Conservation (phyloP, 2,797 vertebrate genomes). For the Semaprochilodus insignis region DNA sequence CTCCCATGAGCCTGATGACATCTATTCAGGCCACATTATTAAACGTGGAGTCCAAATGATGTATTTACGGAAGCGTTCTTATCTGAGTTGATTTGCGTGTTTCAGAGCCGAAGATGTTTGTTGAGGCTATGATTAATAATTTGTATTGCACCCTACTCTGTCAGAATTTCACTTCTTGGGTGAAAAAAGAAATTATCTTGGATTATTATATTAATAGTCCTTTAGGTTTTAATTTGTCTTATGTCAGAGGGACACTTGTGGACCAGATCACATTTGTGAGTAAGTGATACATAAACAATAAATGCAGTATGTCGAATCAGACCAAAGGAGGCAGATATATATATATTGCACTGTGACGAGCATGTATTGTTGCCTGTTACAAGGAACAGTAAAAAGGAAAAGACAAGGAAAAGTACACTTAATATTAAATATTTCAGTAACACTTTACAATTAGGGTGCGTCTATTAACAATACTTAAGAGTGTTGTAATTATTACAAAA, state of each 20-base stretch:
- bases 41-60: constrained; percentile 30
- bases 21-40: constrained; percentile 40
- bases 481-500: too few relatives aligned
- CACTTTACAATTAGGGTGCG: too few relatives aligned
- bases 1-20: constrained; percentile 42
- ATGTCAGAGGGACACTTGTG: neutral
- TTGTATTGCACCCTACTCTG: neutral
- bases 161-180: neutral
- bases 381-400: too few relatives aligned
- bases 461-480: too few relatives aligned
- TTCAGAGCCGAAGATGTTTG: neutral
- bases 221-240: neutral
- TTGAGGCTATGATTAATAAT: neutral
- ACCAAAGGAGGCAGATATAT: neutral
- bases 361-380: neutral
- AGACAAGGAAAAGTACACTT: too few relatives aligned
- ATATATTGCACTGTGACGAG: neutral
- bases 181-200: neutral
- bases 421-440: too few relatives aligned
- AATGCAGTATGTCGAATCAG: neutral
- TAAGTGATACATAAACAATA: neutral
- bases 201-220: neutral
- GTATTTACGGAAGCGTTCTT: constrained; percentile 20
- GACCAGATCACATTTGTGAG: neutral
- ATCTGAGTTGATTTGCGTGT: neutral